phyloP scores from a whole-genome alignment of 2,797 vertebrate genomes.

The Cyclura pinguis region DNA sequence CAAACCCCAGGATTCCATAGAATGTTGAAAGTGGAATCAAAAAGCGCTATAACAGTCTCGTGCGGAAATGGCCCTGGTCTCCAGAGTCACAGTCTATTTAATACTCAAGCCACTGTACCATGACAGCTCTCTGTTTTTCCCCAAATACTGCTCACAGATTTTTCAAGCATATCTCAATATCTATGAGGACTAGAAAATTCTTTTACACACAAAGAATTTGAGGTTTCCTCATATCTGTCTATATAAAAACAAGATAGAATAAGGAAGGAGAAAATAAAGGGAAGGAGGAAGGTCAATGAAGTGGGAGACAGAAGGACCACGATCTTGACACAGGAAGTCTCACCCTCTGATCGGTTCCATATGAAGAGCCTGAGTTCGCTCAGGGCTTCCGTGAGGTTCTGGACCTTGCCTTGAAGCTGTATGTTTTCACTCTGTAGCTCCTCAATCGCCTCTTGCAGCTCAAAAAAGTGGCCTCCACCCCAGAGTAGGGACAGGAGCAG shows the following conservation, averaged over 20 bases:
- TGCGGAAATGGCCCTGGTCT: too few species aligned
- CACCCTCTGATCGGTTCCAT: constrained; percentile 82
- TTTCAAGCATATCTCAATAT: neutral
- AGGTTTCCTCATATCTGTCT: neutral
- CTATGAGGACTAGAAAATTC: neutral
- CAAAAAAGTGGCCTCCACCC: constrained; percentile 69
- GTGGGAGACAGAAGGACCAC: too few species aligned
- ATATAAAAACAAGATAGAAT: neutral
- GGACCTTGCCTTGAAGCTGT: constrained; percentile 85
- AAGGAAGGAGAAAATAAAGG: too few species aligned
- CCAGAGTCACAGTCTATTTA: too few species aligned
- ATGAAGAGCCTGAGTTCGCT: constrained; percentile 83
- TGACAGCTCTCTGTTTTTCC: neutral
- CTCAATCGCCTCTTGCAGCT: constrained; percentile 87
- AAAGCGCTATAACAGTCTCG: too few species aligned
- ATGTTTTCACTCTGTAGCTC: constrained; percentile 85
- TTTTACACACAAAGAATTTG: neutral
- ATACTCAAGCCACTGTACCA: too few species aligned
- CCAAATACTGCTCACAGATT: neutral
- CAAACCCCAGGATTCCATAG: too few species aligned
- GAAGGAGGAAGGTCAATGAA: too few species aligned
- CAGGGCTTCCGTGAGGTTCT: constrained; percentile 86
- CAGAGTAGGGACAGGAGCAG: constrained; percentile 33
- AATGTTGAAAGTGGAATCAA: too few species aligned
- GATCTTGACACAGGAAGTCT: neutral